These are phyloP conservation scores for Sinopyrophorus schimmeli DNA, from an alignment of 2,888 invertebrate genomes.

Conservation along the genomic window DNA sequence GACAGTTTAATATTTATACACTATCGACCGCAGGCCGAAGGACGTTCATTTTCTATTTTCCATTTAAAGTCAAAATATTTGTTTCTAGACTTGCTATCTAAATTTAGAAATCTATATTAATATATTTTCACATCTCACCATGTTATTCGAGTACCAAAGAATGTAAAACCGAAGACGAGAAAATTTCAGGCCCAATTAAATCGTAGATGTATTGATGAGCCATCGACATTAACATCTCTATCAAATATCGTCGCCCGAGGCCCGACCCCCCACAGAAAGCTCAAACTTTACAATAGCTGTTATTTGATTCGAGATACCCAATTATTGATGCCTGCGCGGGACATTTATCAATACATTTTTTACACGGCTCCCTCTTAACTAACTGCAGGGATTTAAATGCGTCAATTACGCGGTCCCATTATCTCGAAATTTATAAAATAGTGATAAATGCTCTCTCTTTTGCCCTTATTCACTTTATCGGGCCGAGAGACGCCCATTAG, in stretches of 20 bases:
- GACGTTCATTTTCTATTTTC: too few relatives aligned
- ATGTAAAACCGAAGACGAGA: conserved; percentile 2
- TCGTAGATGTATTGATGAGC: conserved; percentile 24
- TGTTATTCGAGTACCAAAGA: neutral
- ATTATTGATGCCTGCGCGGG: conserved; percentile 31
- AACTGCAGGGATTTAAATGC: conserved; percentile 31
- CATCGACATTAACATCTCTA: conserved; percentile 34
- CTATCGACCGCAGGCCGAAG: too few relatives aligned
- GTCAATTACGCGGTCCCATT: conserved; percentile 31
- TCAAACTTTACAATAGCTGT: conserved; percentile 27
- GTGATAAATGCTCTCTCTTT: too few relatives aligned
- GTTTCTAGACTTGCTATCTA: too few relatives aligned
- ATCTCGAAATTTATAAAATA: conserved; percentile 10
- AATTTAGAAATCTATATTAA: too few relatives aligned
- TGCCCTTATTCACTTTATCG: too few relatives aligned
- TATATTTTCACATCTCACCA: too few relatives aligned
- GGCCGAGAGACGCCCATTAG: neutral
- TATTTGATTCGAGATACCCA: conserved; percentile 37
- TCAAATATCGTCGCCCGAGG: conserved; percentile 33
- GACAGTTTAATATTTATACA: too few relatives aligned
- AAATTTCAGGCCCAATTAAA: conserved; percentile 31
- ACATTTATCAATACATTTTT: conserved; percentile 33
- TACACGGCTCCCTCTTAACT: conserved; percentile 26
- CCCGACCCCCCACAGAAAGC: conserved; percentile 36
- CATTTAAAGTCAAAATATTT: too few relatives aligned